Evolutionary conservation across 1,140 invertebrate genomes (phyloP).

Genomic region (Hylaeus anthracinus): DNA sequence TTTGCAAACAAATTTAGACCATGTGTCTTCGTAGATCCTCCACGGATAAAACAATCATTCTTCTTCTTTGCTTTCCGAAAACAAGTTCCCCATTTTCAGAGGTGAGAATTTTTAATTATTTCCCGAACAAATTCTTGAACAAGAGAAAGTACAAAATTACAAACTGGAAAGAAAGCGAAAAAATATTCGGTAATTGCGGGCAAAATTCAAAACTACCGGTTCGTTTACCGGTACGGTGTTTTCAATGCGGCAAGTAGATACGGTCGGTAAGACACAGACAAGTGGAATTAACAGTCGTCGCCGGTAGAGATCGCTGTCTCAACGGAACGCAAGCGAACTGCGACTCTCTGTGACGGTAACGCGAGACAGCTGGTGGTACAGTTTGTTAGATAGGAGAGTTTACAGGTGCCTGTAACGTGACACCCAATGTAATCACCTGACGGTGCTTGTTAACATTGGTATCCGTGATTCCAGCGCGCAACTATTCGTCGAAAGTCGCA

Average conservation of each 20-base stretch:
- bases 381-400: background rate
- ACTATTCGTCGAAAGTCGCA: background rate
- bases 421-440: background rate
- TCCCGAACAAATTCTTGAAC: too few species aligned
- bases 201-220: background rate
- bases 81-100: too few species aligned
- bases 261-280: slow-evolving; percentile 14
- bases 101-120: too few species aligned
- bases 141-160: too few species aligned
- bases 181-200: too few species aligned
- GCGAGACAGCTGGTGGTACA: background rate
- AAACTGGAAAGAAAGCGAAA: too few species aligned
- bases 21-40: too few species aligned
- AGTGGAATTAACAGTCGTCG: too few species aligned
- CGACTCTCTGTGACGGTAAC: slow-evolving; percentile 7
- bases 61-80: too few species aligned
- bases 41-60: too few species aligned
- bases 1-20: too few species aligned
- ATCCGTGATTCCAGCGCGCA: background rate
- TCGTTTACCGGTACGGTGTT: background rate
- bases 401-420: background rate
- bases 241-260: background rate
- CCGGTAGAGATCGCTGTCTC: background rate
- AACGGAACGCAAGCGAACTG: background rate
- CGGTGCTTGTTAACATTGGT: background rate